phyloP scores from a whole-genome alignment of 2,888 invertebrate genomes.

The Drosophila barbarae region DNA sequence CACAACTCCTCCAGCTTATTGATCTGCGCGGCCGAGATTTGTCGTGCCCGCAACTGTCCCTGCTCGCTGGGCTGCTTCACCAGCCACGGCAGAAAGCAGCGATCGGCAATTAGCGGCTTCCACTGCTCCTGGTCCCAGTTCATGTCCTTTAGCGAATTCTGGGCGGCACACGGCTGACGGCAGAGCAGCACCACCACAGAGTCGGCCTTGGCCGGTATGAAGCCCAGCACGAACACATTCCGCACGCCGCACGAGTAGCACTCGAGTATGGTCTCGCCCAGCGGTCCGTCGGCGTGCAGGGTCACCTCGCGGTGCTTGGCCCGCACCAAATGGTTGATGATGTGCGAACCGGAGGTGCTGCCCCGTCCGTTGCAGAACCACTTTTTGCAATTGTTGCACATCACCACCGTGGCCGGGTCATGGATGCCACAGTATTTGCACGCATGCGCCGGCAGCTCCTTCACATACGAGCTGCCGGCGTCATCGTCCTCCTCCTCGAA shows the following conservation, averaged over 20 bases:
- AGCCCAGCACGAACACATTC: slow-evolving; percentile 98
- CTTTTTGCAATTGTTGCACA: slow-evolving; percentile 98
- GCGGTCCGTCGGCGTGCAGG: slow-evolving; percentile 96
- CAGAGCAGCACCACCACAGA: slow-evolving; percentile 98
- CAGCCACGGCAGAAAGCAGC: slow-evolving; percentile 97
- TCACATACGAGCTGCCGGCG: slow-evolving; percentile 85
- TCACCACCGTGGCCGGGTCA: slow-evolving; percentile 85
- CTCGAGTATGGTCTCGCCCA: slow-evolving; percentile 98
- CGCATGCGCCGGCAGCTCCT: slow-evolving; percentile 96
- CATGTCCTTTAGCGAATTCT: slow-evolving; percentile 98
- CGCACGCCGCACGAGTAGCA: slow-evolving; percentile 99
- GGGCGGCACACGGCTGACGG: slow-evolving; percentile 98
- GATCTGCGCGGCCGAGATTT: slow-evolving; percentile 98
- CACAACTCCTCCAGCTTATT: slow-evolving; percentile 98
- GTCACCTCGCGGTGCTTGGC: slow-evolving; percentile 99
- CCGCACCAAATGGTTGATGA: slow-evolving; percentile 98
- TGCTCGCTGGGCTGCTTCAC: slow-evolving; percentile 98
- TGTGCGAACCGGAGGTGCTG: slow-evolving; percentile 98
- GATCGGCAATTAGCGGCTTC: slow-evolving; percentile 98
- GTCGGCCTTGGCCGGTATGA: slow-evolving; percentile 99
- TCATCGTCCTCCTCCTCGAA: slow-evolving; percentile 92
- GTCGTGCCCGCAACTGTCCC: slow-evolving; percentile 96
- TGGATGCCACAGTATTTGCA: slow-evolving; percentile 99
- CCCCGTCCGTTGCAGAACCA: slow-evolving; percentile 99
- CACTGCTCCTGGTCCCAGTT: slow-evolving; percentile 99